phyloP scores from a whole-genome alignment of 1,140 invertebrate species.

The Pollicipes pollicipes region DNA sequence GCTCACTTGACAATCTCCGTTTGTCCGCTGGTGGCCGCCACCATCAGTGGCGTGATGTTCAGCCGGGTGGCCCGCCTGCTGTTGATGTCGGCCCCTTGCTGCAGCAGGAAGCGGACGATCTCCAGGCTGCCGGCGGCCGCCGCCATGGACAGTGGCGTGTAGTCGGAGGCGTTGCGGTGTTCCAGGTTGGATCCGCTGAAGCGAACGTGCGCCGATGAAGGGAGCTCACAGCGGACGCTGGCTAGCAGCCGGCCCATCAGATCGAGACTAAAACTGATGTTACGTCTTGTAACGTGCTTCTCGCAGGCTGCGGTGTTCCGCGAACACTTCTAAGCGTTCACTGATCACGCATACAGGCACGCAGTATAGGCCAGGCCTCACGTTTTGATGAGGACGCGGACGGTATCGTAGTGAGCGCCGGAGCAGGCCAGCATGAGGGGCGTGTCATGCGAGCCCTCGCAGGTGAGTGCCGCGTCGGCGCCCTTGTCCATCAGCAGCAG shows the following conservation, averaged over 20 bases:
- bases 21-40: slow-evolving; percentile 99
- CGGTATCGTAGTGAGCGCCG: slow-evolving; percentile 72
- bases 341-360: no score
- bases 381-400: no score
- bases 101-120: slow-evolving; percentile 78
- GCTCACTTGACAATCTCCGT: slow-evolving; percentile 47
- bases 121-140: slow-evolving; percentile 96
- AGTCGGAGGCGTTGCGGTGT: slow-evolving; percentile 95
- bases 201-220: no score
- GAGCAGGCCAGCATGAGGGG: slow-evolving; percentile 90
- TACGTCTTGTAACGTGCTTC: no score
- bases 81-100: slow-evolving; percentile 89
- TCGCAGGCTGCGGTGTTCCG: no score
- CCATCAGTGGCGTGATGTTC: slow-evolving; percentile 96
- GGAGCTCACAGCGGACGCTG: no score
- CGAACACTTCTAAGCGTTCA: no score
- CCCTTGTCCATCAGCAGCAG: slow-evolving; percentile 78
- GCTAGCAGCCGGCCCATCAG: slow-evolving; percentile 12
- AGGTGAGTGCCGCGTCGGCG: slow-evolving; percentile 91
- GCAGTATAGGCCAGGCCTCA: no score
- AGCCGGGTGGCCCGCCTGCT: slow-evolving; percentile 89
- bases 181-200: slow-evolving; percentile 91
- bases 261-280: no score
- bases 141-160: slow-evolving; percentile 89
- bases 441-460: slow-evolving; percentile 94